Percentiles rank a stretch among this genome's conserved stretches.
Conservation (phyloP, 2,888 invertebrate genomes). For the Parnassius glacialis region DNA sequence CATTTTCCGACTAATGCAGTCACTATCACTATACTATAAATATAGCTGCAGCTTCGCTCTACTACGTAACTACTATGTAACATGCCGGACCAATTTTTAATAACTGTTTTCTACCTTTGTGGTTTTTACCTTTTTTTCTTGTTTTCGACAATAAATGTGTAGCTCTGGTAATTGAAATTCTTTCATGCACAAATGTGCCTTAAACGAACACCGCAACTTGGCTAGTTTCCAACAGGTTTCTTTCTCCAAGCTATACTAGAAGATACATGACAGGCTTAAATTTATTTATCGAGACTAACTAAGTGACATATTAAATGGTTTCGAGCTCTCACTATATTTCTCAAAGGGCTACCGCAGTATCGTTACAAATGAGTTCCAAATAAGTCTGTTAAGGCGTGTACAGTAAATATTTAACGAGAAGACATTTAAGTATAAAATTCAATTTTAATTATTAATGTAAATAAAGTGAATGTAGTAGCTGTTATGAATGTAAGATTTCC, state of each 20-base stretch:
- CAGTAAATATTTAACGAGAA: too few relatives aligned
- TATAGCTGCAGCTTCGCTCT: too few relatives aligned
- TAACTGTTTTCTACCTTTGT: too few relatives aligned
- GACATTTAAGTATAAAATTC: too few relatives aligned
- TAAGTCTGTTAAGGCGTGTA: neutral
- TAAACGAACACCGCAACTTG: slow-evolving; percentile 52
- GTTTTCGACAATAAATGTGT: slow-evolving; percentile 23
- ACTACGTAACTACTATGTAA: too few relatives aligned
- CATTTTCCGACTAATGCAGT: too few relatives aligned
- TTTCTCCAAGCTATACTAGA: slow-evolving; percentile 46
- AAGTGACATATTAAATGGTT: slow-evolving; percentile 46
- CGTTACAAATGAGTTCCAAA: neutral
- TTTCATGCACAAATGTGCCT: slow-evolving; percentile 48
- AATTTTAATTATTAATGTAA: too few relatives aligned
- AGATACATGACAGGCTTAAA: slow-evolving; percentile 52
- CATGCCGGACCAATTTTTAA: too few relatives aligned
- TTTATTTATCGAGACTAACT: slow-evolving; percentile 61
- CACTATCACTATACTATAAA: too few relatives aligned
- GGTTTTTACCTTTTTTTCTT: neutral
- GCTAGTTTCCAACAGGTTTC: slow-evolving; percentile 59
- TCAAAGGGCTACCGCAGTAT: slow-evolving; percentile 19
- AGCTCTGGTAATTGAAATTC: slow-evolving; percentile 52
- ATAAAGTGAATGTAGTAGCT: too few relatives aligned
- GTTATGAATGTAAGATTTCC: too few relatives aligned
- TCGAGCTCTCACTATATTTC: slow-evolving; percentile 16